Conservation (phyloP, 92 coral and sea anemone species). For the Actinernus sp. region DNA sequence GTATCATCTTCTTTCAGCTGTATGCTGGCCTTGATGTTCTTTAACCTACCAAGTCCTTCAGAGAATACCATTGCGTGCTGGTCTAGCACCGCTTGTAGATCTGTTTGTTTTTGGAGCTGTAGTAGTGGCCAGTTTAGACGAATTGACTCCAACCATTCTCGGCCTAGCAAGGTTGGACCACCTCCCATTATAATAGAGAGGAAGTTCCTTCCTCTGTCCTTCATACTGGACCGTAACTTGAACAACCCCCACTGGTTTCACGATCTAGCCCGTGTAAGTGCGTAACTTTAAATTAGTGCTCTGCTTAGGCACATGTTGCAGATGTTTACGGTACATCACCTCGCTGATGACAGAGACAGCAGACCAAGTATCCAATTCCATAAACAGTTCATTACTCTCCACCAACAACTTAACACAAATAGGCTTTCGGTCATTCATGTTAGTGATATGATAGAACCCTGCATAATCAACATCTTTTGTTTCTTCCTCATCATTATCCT, state of each 20-base stretch:
- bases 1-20: conserved; percentile 6
- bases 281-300: conserved; percentile 32
- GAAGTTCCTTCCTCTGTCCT: conserved; percentile 44
- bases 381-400: not conserved
- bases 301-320: conserved; percentile 19
- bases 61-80: conserved; percentile 11
- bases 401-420: conserved; percentile 20
- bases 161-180: conserved; percentile 43
- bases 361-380: conserved; percentile 38
- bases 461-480: conserved; percentile 28
- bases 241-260: conserved; percentile 31
- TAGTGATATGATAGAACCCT: conserved; percentile 20
- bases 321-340: conserved; percentile 7
- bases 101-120: conserved; percentile 2
- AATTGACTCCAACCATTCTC: conserved; percentile 43
- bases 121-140: conserved; percentile 44
- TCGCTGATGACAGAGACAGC: conserved; percentile 43
- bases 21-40: conserved; percentile 15
- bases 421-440: conserved; percentile 13
- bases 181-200: conserved; percentile 27
- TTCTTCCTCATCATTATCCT: conserved; percentile 19
- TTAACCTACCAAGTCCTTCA: conserved; percentile 17
- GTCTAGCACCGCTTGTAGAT: conserved; percentile 22
- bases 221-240: conserved; percentile 37
- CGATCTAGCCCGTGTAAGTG: conserved; percentile 61